Percentiles rank a stretch among this genome's conserved stretches.
Evolutionary conservation across 1,140 invertebrate genomes (phyloP).

Genomic region (Drosophila sturtevanti): DNA sequence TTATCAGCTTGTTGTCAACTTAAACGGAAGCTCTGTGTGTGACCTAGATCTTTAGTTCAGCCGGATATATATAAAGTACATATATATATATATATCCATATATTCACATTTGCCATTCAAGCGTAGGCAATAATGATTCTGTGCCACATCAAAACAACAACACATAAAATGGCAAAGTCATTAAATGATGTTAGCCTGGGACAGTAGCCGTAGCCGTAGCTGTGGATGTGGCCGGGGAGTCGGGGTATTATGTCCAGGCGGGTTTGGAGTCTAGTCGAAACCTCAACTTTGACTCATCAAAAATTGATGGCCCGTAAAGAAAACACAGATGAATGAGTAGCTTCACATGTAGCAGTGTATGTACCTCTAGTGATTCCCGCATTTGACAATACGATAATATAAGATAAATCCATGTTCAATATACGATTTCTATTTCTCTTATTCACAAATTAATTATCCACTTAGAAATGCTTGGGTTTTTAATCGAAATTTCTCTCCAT

Average conservation of each 20-base stretch:
- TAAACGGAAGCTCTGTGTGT: constrained; percentile 1
- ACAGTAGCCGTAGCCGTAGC: too few relatives aligned
- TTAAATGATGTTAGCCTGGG: neutral
- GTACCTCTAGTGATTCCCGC: constrained; percentile 1
- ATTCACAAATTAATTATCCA: constrained; percentile 16
- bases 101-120: constrained; percentile 40
- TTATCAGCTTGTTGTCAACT: constrained; percentile 46
- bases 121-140: constrained; percentile 60
- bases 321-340: constrained; percentile 25
- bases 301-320: constrained; percentile 60
- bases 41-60: constrained; percentile 29
- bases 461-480: constrained; percentile 15
- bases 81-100: too few relatives aligned
- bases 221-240: neutral
- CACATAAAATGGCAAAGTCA: constrained; percentile 33
- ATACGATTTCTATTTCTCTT: constrained; percentile 17
- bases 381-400: neutral
- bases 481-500: constrained; percentile 2
- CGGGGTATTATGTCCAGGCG: neutral
- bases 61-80: neutral
- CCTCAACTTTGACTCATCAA: constrained; percentile 48
- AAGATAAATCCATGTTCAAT: constrained; percentile 3
- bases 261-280: constrained; percentile 6
- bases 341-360: constrained; percentile 10
- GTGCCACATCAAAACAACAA: constrained; percentile 53